A percentile compares a stretch with the other conserved stretches of the same genome.
Evolutionary conservation across 2,113 vertebrate species (phyloP).

Genomic region (Aegotheles bennettii): DNA sequence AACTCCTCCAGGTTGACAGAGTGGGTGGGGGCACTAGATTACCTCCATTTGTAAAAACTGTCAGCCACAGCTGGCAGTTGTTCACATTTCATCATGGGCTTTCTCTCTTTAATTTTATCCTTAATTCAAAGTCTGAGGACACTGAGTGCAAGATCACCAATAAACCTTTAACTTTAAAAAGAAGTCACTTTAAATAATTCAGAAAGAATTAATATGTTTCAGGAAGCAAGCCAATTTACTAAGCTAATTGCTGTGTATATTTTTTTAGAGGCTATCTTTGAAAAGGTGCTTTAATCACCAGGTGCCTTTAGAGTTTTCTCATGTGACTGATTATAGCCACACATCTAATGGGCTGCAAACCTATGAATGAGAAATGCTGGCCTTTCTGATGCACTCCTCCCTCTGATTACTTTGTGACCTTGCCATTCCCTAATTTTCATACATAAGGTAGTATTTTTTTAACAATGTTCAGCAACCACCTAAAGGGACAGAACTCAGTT

Average conservation of each 20-base stretch:
- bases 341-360: constrained; percentile 21
- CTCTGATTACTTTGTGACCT: background rate
- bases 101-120: background rate
- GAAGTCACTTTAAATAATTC: constrained; percentile 21
- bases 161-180: constrained; percentile 44
- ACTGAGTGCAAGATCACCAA: background rate
- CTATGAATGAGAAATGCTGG: background rate
- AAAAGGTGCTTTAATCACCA: constrained; percentile 47
- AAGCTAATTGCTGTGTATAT: constrained; percentile 5
- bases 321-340: constrained; percentile 8
- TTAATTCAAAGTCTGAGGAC: background rate
- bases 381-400: background rate
- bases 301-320: constrained; percentile 3
- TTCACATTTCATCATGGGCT: background rate
- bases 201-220: constrained; percentile 11
- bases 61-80: background rate
- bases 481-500: background rate
- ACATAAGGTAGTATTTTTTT: background rate
- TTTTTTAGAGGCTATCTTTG: constrained; percentile 32
- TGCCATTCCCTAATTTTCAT: background rate
- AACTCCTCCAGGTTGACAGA: background rate
- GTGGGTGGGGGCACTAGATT: background rate
- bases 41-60: background rate
- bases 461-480: background rate
- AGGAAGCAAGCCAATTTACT: constrained; percentile 33